Conservation (phyloP, 53 echinoderm and acorn worm genomes). For the Pentamera pediparva region DNA sequence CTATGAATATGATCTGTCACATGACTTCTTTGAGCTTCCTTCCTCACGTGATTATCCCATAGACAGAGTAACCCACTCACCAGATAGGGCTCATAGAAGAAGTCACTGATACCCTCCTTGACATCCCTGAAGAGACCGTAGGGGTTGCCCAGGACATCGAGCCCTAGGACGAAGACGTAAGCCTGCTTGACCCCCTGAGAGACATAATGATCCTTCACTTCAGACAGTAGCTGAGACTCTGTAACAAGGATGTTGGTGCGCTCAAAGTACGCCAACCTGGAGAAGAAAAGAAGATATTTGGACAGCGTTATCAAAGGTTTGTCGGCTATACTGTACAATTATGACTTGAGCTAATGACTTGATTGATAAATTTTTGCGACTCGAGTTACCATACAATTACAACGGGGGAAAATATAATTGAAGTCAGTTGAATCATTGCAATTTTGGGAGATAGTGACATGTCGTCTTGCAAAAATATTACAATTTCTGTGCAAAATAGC, state of each 20-base stretch:
- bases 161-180: slow-evolving; percentile 81
- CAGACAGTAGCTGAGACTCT: slow-evolving; percentile 62
- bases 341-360: too few relatives aligned
- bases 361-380: too few relatives aligned
- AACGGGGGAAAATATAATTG: background rate
- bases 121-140: slow-evolving; percentile 90
- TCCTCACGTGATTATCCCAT: background rate
- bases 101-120: slow-evolving; percentile 95
- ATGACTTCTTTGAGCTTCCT: background rate
- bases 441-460: too few relatives aligned
- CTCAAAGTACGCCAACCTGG: slow-evolving; percentile 95
- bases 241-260: slow-evolving; percentile 77
- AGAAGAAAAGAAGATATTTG: background rate
- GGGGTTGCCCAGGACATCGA: slow-evolving; percentile 94
- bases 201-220: slow-evolving; percentile 85
- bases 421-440: too few relatives aligned
- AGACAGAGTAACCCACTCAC: slow-evolving; percentile 27
- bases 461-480: too few relatives aligned
- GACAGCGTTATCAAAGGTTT: too few relatives aligned
- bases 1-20: background rate
- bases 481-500: too few relatives aligned
- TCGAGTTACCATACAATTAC: background rate
- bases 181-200: slow-evolving; percentile 98
- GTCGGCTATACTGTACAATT: too few relatives aligned
- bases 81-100: slow-evolving; percentile 98